Evolutionary conservation across 2,113 vertebrate genomes (phyloP).

Genomic region (Crocuta crocuta): DNA sequence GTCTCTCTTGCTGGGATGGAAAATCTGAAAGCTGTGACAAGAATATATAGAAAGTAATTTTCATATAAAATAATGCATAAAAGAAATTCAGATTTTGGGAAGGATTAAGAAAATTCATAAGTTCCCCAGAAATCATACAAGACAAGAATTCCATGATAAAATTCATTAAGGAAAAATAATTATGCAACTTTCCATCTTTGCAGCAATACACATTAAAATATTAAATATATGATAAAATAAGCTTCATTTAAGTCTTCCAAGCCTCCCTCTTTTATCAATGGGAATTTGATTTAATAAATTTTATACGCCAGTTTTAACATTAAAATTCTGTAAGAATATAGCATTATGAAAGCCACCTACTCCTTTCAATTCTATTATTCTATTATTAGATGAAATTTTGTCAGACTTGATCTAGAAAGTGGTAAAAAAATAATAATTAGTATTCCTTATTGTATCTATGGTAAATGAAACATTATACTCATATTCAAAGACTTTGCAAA

Average conservation of each 20-base stretch:
- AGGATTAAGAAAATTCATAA: not conserved
- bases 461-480: not conserved
- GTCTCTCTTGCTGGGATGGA: not conserved
- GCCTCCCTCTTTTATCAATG: not conserved
- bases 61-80: not conserved
- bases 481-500: not conserved
- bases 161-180: not conserved
- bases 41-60: not conserved
- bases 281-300: not conserved
- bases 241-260: not conserved
- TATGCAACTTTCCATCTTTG: not conserved
- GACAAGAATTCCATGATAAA: not conserved
- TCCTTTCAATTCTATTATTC: not conserved
- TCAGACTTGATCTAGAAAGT: not conserved
- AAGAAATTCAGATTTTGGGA: not conserved
- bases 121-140: not conserved
- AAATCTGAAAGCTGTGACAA: constrained; percentile 23
- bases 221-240: not conserved
- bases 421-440: not conserved
- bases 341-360: not conserved
- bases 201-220: not conserved
- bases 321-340: not conserved
- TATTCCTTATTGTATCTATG: not conserved
- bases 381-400: not conserved
- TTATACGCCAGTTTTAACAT: not conserved